Evolutionary conservation across 1,140 invertebrate species (phyloP).

Genomic region (Probaryconus sp.): DNA sequence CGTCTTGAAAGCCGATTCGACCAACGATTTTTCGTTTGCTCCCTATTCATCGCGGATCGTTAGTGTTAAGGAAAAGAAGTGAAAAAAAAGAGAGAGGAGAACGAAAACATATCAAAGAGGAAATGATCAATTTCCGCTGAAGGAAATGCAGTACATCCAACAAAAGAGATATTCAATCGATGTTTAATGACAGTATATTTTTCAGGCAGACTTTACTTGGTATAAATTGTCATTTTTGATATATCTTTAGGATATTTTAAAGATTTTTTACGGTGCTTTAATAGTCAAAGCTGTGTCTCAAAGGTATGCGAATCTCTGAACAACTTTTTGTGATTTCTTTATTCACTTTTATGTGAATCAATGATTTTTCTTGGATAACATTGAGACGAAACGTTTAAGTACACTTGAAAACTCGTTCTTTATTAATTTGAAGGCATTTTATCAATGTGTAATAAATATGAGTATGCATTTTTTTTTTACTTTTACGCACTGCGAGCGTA

Average conservation of each 20-base stretch:
- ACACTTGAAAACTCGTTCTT: too few relatives aligned
- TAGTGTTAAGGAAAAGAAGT: conserved; percentile 8
- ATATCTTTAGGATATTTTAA: too few relatives aligned
- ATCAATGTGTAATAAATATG: not conserved
- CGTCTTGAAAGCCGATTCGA: conserved; percentile 8
- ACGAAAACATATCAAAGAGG: not conserved
- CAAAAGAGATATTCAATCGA: not conserved
- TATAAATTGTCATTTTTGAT: too few relatives aligned
- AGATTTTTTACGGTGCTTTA: too few relatives aligned
- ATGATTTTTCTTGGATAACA: too few relatives aligned
- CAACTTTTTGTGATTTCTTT: too few relatives aligned
- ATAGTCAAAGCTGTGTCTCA: too few relatives aligned
- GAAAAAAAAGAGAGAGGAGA: not conserved
- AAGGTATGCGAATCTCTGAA: too few relatives aligned
- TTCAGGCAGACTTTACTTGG: too few relatives aligned
- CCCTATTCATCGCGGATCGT: conserved; percentile 6
- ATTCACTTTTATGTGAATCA: too few relatives aligned
- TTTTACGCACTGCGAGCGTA: conserved; percentile 1
- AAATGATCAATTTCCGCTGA: conserved; percentile 12
- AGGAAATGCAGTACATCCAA: conserved; percentile 5
- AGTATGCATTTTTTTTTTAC: not conserved
- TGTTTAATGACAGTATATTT: not conserved
- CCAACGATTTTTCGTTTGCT: conserved; percentile 14
- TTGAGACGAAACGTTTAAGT: too few relatives aligned
- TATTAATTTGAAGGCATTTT: too few relatives aligned